Evolutionary conservation across 2,888 invertebrate genomes (phyloP), one percentile per base, ranked within the genome.

Genomic region (Clivina fossor): DNA sequence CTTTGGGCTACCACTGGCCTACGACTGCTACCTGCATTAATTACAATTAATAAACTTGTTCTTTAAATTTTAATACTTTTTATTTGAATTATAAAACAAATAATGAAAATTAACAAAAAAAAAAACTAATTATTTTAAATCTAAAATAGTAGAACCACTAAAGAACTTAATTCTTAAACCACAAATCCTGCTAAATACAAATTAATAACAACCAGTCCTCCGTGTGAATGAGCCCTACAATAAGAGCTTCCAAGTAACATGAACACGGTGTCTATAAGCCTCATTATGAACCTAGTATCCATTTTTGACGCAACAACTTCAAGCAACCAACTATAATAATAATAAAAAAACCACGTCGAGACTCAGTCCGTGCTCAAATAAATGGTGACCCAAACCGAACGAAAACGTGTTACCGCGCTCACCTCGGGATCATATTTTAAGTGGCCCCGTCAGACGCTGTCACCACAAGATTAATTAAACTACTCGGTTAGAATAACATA

Each of bases 391-490:
- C 40, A 49, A n/a, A n/a, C n/a, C n/a, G n/a, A n/a, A n/a, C n/a
- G n/a, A n/a, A n/a, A n/a, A 41, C 50, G 41, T 50, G 50, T 50
- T 41, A n/a, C n/a, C 41, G 22, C 28, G 33, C 18, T 40, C 55
- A 38, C 46, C 46, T 54, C 37, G 46, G n/a, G 38, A 46, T 54
- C 54, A 54, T 54, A 54, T 54, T 54, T 54, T 46, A 54, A 47
- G 46, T 46, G 46, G 32, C 55, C 38, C 24, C 47, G 55, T 55
- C 55, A 55, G 37, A 35, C 16, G 44, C 53, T 53, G 53, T 47
- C 46, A 38, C 37, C 55, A 55, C 38, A 47, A 55, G 55, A 55
- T 55, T 55, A 55, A 55, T 55, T 55, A 47, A 47, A 46, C 46
- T 38, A 32, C 38, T 55, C n/a, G 55, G 46, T 47, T 55, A 47